A percentile compares a stretch with the other conserved stretches of the same genome.
Evolutionary conservation across 2,113 vertebrate genomes (phyloP).

Genomic region (Larimichthys crocea): DNA sequence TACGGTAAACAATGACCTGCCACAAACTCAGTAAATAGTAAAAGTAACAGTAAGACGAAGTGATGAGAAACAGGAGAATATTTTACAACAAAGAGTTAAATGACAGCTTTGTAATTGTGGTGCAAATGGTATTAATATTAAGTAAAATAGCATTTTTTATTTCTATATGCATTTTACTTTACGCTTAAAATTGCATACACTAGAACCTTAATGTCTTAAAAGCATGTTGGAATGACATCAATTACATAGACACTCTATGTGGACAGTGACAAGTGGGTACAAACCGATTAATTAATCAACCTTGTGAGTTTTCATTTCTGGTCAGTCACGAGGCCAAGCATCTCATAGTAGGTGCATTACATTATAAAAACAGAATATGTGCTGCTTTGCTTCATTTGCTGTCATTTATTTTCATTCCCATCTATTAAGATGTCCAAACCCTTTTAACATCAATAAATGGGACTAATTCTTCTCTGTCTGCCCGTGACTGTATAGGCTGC

Average conservation of each 20-base stretch:
- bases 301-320: conserved; percentile 33
- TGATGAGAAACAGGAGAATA: too few relatives aligned
- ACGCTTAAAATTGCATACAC: too few relatives aligned
- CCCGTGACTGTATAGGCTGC: conserved; percentile 57
- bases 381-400: conserved; percentile 60
- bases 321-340: conserved; percentile 14
- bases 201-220: neutral
- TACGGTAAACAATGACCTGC: too few relatives aligned
- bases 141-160: neutral
- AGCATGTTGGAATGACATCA: conserved; percentile 6
- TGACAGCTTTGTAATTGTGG: too few relatives aligned
- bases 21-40: too few relatives aligned
- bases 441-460: conserved; percentile 75
- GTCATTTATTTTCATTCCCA: conserved; percentile 68
- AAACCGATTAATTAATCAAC: conserved; percentile 43
- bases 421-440: conserved; percentile 75
- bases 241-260: neutral
- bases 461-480: conserved; percentile 71
- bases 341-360: conserved; percentile 34
- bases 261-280: conserved; percentile 33
- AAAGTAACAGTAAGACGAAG: too few relatives aligned
- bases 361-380: conserved; percentile 54
- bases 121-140: too few relatives aligned
- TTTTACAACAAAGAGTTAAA: neutral
- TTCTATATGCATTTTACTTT: too few relatives aligned